phyloP scores from a whole-genome alignment of 2,888 invertebrate genomes.

The Pantelozetes paolii region DNA sequence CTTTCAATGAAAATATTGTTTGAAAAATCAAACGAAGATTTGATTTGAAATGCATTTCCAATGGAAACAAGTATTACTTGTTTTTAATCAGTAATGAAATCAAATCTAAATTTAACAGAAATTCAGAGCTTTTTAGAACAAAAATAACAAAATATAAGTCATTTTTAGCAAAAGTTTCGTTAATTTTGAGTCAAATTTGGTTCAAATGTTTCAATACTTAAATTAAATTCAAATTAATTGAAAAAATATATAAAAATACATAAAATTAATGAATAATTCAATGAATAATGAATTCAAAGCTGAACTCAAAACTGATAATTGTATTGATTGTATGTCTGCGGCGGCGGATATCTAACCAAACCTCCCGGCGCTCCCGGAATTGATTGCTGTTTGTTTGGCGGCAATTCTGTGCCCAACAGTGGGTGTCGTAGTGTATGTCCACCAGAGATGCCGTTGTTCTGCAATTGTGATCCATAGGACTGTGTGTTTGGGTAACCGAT shows the following conservation, averaged over 20 bases:
- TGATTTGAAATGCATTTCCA: background rate
- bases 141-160: too few relatives aligned
- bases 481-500: background rate
- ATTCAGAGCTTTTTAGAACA: too few relatives aligned
- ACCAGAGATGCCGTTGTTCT: background rate
- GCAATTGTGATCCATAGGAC: too few relatives aligned
- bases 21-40: background rate
- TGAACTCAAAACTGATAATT: background rate
- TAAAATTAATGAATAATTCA: background rate
- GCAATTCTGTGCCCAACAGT: constrained; percentile 37
- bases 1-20: background rate
- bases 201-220: background rate
- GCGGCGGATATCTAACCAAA: constrained; percentile 12
- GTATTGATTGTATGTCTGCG: constrained; percentile 20
- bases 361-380: constrained; percentile 1
- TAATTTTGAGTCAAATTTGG: background rate
- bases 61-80: too few relatives aligned
- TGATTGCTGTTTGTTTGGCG: background rate
- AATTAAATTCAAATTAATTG: too few relatives aligned
- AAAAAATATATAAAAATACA: background rate
- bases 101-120: too few relatives aligned
- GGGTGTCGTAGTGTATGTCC: constrained; percentile 27
- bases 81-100: too few relatives aligned
- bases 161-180: too few relatives aligned
- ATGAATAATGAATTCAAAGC: background rate